phyloP scores from a whole-genome alignment of 2,797 vertebrate species.

The Schizopygopsis malacanthus region DNA sequence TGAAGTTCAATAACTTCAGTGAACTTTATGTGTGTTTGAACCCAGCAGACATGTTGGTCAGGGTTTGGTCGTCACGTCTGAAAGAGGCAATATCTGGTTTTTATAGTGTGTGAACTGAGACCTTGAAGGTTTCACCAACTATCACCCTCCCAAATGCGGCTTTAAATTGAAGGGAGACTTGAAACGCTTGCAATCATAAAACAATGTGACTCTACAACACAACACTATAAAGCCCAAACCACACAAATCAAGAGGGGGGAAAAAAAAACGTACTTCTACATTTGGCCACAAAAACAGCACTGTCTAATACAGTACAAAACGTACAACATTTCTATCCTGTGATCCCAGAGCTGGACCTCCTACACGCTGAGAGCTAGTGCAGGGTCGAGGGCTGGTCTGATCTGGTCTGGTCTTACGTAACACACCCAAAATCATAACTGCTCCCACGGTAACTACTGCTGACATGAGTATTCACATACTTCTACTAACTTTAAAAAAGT shows the following conservation, averaged over 20 bases:
- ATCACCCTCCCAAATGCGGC: conserved; percentile 28
- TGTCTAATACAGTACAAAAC: conserved; percentile 36
- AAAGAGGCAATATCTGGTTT: conserved; percentile 25
- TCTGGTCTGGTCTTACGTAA: not conserved
- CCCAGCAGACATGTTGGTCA: conserved; percentile 8
- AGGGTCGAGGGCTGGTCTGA: not conserved
- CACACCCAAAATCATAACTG: not conserved
- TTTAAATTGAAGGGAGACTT: conserved; percentile 29
- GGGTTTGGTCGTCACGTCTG: conserved; percentile 21
- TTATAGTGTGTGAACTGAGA: conserved; percentile 23
- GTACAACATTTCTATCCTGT: not conserved
- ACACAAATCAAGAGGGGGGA: conserved; percentile 24
- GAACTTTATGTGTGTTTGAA: not conserved
- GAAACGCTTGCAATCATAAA: conserved; percentile 29
- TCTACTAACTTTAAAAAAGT: not conserved
- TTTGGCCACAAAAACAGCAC: not conserved
- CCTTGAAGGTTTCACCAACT: conserved; percentile 38
- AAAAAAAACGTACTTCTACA: not conserved
- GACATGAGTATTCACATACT: not conserved
- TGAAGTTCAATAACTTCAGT: not conserved
- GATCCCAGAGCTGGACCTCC: conserved; percentile 17
- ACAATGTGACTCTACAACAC: conserved; percentile 23
- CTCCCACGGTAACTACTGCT: not conserved
- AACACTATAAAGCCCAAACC: conserved; percentile 41
- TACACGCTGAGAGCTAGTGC: not conserved